Evolutionary conservation across 2,113 vertebrate species (phyloP).

Genomic region (Scopus umbretta): DNA sequence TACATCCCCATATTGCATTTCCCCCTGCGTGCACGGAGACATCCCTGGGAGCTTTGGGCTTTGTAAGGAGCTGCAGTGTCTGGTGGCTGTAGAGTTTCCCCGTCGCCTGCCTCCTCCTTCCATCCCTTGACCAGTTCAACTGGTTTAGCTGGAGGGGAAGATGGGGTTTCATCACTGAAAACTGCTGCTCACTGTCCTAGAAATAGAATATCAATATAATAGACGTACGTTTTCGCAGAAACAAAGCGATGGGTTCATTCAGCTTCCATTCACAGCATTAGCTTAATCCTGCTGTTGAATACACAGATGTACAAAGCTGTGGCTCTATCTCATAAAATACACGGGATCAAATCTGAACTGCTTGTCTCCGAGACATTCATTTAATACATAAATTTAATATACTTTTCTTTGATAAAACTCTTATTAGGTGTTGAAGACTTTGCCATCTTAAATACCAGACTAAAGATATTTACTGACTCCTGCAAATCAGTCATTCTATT

Average conservation of each 20-base stretch:
- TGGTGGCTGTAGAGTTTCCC: background rate
- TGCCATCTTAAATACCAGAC: conserved; percentile 29
- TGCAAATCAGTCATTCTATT: background rate
- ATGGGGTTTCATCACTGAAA: background rate
- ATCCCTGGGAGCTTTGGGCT: background rate
- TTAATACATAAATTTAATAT: conserved; percentile 41
- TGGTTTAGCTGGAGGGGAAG: background rate
- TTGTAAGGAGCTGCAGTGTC: background rate
- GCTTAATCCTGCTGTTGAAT: background rate
- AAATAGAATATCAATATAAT: background rate
- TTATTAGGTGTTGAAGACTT: background rate
- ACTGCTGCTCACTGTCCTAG: background rate
- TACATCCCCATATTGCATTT: rapidly evolving
- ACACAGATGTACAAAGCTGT: background rate
- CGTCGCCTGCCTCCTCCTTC: background rate
- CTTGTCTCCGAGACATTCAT: conserved; percentile 14
- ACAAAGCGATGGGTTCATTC: background rate
- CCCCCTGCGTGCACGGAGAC: background rate
- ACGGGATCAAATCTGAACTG: conserved; percentile 35
- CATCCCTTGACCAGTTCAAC: background rate
- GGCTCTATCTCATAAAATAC: conserved; percentile 2
- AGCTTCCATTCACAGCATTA: background rate
- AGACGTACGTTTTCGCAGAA: background rate
- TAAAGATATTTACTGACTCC: conserved; percentile 9
- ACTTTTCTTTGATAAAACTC: conserved; percentile 35